phyloP scores from a whole-genome alignment of 2,797 vertebrate species.

The Xerus rutilus region DNA sequence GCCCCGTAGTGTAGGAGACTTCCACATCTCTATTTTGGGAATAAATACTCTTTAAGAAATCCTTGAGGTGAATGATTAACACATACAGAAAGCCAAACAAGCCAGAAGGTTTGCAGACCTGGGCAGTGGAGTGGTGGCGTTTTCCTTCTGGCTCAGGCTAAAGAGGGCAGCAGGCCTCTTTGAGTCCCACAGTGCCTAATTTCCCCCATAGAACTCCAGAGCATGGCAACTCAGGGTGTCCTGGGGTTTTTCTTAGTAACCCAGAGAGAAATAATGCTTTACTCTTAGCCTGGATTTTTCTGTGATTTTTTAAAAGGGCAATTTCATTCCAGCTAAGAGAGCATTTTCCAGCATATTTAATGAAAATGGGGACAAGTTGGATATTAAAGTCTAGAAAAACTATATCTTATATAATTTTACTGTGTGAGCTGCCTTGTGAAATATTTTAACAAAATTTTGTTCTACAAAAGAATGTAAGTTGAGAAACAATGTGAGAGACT shows the following conservation, averaged over 20 bases:
- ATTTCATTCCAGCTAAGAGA: slow-evolving; percentile 36
- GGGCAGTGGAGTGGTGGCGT: background rate
- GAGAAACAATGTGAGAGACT: background rate
- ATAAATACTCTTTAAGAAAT: slow-evolving; percentile 82
- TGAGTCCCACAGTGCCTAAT: background rate
- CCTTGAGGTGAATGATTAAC: slow-evolving; percentile 78
- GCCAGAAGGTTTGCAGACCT: slow-evolving; percentile 13
- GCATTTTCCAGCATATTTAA: slow-evolving; percentile 8
- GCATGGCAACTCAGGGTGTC: background rate
- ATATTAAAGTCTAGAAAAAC: background rate
- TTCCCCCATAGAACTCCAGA: background rate
- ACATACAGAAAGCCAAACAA: background rate
- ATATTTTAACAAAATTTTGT: slow-evolving; percentile 38
- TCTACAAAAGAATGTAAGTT: background rate
- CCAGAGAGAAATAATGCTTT: background rate
- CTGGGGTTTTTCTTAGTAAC: background rate
- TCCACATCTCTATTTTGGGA: slow-evolving; percentile 81
- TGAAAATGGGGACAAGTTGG: background rate
- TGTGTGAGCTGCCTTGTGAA: background rate
- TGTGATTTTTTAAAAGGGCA: slow-evolving; percentile 25
- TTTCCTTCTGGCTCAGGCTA: background rate
- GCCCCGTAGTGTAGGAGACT: slow-evolving; percentile 63
- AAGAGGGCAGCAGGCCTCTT: background rate
- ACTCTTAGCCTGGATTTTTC: background rate
- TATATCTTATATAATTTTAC: slow-evolving; percentile 19